These are phyloP conservation scores for Acholoe squamosa DNA, from an alignment of 2,888 invertebrate species.

Conservation along the genomic window DNA sequence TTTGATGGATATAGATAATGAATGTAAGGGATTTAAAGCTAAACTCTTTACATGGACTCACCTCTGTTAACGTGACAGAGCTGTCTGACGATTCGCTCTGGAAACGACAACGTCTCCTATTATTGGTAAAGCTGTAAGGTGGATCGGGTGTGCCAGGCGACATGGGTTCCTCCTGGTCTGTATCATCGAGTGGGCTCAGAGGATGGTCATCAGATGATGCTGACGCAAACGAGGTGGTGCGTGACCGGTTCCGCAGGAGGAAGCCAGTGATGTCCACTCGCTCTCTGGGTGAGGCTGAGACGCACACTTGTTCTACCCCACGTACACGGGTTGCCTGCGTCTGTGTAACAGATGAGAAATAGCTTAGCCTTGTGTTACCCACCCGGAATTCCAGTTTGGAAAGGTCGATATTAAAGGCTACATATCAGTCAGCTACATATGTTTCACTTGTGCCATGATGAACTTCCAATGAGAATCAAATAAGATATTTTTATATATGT, in stretches of 20 bases:
- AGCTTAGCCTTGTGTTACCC: too few relatives aligned
- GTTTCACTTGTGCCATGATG: too few relatives aligned
- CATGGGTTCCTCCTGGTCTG: slow-evolving; percentile 75
- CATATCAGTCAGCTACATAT: too few relatives aligned
- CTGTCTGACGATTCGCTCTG: slow-evolving; percentile 64
- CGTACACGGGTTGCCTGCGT: slow-evolving; percentile 64
- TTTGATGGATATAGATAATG: too few relatives aligned
- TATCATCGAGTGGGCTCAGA: slow-evolving; percentile 19
- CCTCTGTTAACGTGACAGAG: slow-evolving; percentile 69
- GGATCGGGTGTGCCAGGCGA: slow-evolving; percentile 69
- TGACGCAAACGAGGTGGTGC: slow-evolving; percentile 75
- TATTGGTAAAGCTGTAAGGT: slow-evolving; percentile 42
- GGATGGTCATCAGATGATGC: slow-evolving; percentile 59
- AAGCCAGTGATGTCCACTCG: slow-evolving; percentile 80
- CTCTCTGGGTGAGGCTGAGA: slow-evolving; percentile 81
- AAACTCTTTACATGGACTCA: slow-evolving; percentile 22
- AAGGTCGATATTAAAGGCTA: too few relatives aligned
- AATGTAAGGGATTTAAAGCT: too few relatives aligned
- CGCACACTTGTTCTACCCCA: slow-evolving; percentile 82
- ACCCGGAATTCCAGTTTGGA: too few relatives aligned
- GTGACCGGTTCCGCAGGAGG: slow-evolving; percentile 78
- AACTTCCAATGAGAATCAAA: too few relatives aligned
- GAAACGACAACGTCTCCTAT: slow-evolving; percentile 39
- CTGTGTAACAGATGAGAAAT: background rate
- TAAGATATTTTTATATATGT: too few relatives aligned